phyloP scores from a whole-genome alignment of 2,888 invertebrate genomes.

The Spisula subtruncata region DNA sequence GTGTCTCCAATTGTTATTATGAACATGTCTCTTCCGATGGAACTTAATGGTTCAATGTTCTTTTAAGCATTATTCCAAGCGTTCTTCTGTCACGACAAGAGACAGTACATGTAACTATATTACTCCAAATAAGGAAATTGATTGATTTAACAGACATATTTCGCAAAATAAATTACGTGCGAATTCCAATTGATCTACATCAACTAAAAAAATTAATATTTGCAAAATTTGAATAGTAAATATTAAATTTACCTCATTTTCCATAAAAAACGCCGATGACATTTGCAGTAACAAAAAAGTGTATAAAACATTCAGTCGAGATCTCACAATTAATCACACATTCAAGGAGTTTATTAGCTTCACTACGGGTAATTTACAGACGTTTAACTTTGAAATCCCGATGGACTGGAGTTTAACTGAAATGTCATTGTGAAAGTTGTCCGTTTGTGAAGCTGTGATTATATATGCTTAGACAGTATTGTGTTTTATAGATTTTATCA shows the following conservation, averaged over 20 bases:
- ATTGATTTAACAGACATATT: too few species aligned
- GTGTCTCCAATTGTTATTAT: too few species aligned
- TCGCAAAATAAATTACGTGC: too few species aligned
- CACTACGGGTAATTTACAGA: constrained; percentile 16
- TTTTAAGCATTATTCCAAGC: too few species aligned
- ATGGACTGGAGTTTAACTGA: constrained; percentile 3
- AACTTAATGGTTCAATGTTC: too few species aligned
- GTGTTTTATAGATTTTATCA: background rate
- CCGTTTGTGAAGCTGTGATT: background rate
- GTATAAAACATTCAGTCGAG: background rate
- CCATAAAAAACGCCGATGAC: background rate
- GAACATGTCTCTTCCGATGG: too few species aligned
- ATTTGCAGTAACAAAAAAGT: constrained; percentile 11
- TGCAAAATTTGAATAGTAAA: background rate
- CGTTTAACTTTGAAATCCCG: background rate
- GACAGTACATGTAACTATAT: too few species aligned
- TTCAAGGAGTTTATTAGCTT: background rate
- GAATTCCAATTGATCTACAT: background rate
- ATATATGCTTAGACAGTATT: background rate
- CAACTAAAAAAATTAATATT: background rate
- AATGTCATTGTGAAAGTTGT: constrained; percentile 5
- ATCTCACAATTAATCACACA: constrained; percentile 2
- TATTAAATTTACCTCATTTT: background rate
- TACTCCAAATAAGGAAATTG: too few species aligned
- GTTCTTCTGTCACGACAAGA: too few species aligned